These are phyloP conservation scores for Eupithecia inturbata DNA, from an alignment of 2,888 invertebrate species.

Conservation along the genomic window DNA sequence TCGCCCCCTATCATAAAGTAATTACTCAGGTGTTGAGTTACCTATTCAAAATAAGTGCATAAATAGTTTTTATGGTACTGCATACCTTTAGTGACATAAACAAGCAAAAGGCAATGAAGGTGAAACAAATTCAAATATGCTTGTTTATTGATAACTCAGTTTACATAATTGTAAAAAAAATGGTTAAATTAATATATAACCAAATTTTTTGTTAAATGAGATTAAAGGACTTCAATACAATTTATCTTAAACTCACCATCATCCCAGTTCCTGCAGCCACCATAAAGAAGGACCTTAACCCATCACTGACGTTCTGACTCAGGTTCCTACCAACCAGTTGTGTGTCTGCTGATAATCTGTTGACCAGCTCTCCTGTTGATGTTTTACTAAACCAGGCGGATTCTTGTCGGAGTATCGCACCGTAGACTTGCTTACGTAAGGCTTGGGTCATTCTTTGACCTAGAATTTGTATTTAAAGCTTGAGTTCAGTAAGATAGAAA, in stretches of 20 bases:
- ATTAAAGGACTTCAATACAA: not conserved
- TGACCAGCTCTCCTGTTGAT: constrained; percentile 96
- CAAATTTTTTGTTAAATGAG: not conserved
- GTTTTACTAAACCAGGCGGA: constrained; percentile 95
- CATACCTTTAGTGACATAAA: not conserved
- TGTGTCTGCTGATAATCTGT: constrained; percentile 95
- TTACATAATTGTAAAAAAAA: too few species aligned
- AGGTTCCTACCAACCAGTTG: constrained; percentile 95
- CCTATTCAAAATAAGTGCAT: not conserved
- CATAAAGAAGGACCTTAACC: constrained; percentile 94
- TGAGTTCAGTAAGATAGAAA: not conserved
- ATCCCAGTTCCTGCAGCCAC: constrained; percentile 94
- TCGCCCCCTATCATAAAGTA: too few species aligned
- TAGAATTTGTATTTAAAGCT: constrained; percentile 57
- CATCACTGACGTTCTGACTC: constrained; percentile 97
- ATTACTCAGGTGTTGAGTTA: not conserved
- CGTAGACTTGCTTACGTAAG: constrained; percentile 90
- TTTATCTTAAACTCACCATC: constrained; percentile 88
- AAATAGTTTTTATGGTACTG: not conserved
- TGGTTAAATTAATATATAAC: too few species aligned
- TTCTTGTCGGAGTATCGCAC: constrained; percentile 93
- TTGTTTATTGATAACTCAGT: too few species aligned
- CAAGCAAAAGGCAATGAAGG: not conserved
- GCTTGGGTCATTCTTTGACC: constrained; percentile 94
- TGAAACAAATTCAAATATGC: not conserved